These are phyloP conservation scores for Malaclemys terrapin DNA, from an alignment of 2,113 vertebrate genomes.

Conservation along the genomic window DNA sequence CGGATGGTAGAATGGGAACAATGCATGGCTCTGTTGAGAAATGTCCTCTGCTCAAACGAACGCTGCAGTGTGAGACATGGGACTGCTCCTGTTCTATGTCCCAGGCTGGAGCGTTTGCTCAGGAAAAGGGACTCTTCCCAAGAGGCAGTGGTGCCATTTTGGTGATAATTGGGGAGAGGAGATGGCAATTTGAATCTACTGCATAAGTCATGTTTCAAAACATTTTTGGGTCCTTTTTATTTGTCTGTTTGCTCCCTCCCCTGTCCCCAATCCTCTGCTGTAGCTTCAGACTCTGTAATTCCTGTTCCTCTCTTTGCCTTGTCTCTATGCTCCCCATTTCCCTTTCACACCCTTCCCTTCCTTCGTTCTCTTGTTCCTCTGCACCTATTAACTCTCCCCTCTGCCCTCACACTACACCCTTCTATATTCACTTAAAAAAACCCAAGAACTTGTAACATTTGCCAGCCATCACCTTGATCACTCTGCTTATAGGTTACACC, in stretches of 20 bases:
- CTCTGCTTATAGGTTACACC: background rate
- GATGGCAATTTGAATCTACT: background rate
- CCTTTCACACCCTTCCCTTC: background rate
- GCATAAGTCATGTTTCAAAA: background rate
- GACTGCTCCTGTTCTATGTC: background rate
- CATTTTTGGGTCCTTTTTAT: background rate
- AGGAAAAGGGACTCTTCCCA: background rate
- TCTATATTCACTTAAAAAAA: background rate
- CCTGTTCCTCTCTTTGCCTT: background rate
- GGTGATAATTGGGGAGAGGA: background rate
- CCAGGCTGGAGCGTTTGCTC: background rate
- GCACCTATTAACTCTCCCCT: background rate
- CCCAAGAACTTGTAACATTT: background rate
- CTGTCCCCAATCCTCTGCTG: background rate
- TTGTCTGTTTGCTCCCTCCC: background rate
- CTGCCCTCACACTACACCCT: background rate
- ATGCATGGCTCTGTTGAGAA: background rate
- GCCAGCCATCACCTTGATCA: background rate
- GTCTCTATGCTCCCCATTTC: background rate
- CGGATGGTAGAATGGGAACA: background rate
- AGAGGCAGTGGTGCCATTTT: background rate
- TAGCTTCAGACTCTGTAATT: background rate
- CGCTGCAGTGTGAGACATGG: background rate
- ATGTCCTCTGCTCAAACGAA: background rate
- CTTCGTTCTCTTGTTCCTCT: background rate